Conservation (phyloP, 2,888 invertebrate genomes). For the Phoronis australis region DNA sequence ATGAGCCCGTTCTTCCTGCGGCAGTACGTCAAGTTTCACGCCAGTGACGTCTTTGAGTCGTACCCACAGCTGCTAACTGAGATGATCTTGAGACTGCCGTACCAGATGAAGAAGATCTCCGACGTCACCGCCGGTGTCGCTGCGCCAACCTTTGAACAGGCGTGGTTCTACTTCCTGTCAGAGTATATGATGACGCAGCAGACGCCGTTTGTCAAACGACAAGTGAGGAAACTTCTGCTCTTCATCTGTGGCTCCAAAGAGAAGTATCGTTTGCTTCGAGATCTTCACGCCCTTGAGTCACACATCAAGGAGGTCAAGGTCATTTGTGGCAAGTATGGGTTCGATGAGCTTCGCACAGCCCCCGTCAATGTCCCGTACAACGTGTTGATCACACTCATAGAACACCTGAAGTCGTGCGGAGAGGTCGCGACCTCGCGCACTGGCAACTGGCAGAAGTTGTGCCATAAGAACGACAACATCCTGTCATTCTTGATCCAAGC, state of each 20-base stretch:
- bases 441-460: conserved; percentile 83
- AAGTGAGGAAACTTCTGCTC: conserved; percentile 80
- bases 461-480: conserved; percentile 55
- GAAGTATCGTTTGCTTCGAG: conserved; percentile 86
- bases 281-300: conserved; percentile 85
- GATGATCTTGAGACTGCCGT: conserved; percentile 86
- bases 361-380: conserved; percentile 68
- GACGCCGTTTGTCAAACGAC: conserved; percentile 79
- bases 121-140: conserved; percentile 34
- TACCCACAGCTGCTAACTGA: conserved; percentile 93
- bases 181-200: conserved; percentile 88
- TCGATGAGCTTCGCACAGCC: conserved; percentile 20
- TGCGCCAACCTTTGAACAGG: conserved; percentile 35
- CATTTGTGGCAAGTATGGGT: conserved; percentile 38
- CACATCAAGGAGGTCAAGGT: conserved; percentile 61
- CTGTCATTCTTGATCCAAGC: conserved; percentile 74
- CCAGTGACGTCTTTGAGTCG: conserved; percentile 86
- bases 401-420: conserved; percentile 87
- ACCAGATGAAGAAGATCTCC: conserved; percentile 61
- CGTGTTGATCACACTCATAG: conserved; percentile 82
- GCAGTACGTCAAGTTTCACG: conserved; percentile 87
- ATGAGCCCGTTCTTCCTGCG: conserved; percentile 85
- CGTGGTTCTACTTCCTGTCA: conserved; percentile 44
- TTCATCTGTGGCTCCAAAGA: conserved; percentile 94
- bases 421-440: conserved; percentile 88